Conservation (phyloP, 2,113 vertebrate genomes). For the Epinephelus moara region DNA sequence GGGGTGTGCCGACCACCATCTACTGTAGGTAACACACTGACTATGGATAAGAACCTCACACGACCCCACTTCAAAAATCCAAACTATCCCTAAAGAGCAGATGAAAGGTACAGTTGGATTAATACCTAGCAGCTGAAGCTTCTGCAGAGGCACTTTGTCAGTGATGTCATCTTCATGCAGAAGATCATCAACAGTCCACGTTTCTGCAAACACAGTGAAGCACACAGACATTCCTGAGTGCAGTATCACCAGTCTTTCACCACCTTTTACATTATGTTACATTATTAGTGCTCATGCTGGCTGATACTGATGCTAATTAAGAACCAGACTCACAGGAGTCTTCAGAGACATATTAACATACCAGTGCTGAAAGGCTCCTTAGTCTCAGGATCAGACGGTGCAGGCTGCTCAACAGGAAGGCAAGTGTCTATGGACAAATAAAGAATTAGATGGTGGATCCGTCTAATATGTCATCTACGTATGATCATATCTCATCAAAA, state of each 20-base stretch:
- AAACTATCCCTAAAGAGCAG: too few species aligned
- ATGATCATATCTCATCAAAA: neutral
- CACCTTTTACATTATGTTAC: too few species aligned
- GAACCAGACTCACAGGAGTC: neutral
- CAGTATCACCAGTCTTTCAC: too few species aligned
- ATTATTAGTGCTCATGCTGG: neutral
- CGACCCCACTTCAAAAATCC: too few species aligned
- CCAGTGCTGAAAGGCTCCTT: constrained; percentile 29
- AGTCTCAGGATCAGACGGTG: constrained; percentile 6
- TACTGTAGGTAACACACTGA: too few species aligned
- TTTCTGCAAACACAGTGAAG: constrained; percentile 47
- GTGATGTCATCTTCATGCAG: constrained; percentile 86
- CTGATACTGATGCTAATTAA: neutral
- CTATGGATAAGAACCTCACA: too few species aligned
- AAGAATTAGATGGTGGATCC: neutral
- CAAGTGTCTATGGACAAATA: constrained; percentile 69
- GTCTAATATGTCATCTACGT: neutral
- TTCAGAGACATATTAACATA: constrained; percentile 18
- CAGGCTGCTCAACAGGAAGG: constrained; percentile 49
- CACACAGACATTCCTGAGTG: neutral
- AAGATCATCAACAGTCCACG: constrained; percentile 82
- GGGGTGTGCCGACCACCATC: too few species aligned
- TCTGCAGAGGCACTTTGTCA: constrained; percentile 89
- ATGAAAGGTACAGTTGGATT: neutral
- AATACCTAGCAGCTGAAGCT: constrained; percentile 89